Conservation (phyloP, 2,888 invertebrate species). For the Tetragnatha montana region DNA sequence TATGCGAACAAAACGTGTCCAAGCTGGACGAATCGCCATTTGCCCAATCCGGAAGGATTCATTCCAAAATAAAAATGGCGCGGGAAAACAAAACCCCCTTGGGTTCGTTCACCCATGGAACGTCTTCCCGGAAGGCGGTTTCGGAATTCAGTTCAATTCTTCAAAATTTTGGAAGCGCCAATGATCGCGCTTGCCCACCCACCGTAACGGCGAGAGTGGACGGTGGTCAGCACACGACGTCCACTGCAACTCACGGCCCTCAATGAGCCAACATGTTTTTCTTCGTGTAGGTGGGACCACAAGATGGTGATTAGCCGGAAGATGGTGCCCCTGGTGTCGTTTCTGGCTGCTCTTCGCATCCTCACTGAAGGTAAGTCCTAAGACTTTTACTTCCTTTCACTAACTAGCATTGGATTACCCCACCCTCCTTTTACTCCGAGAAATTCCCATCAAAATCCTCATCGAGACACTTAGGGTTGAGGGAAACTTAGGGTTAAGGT, state of each 20-base stretch:
- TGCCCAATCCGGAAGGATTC: constrained; percentile 52
- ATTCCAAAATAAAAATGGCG: constrained; percentile 53
- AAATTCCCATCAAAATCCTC: not conserved
- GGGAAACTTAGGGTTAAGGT: constrained; percentile 22
- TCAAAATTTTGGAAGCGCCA: constrained; percentile 43
- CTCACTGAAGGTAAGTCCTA: constrained; percentile 83
- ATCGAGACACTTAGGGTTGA: not conserved
- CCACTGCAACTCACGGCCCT: constrained; percentile 28
- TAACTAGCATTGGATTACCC: not conserved
- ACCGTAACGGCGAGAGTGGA: constrained; percentile 59
- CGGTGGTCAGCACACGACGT: constrained; percentile 42
- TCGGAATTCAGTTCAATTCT: constrained; percentile 56
- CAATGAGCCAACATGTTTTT: constrained; percentile 62
- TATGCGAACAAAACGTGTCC: constrained; percentile 48
- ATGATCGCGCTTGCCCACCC: constrained; percentile 54
- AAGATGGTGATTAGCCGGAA: constrained; percentile 65
- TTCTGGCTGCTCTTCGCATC: constrained; percentile 88
- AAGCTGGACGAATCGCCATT: not conserved
- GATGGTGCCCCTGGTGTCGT: constrained; percentile 90
- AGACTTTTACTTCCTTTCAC: constrained; percentile 8
- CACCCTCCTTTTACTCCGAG: not conserved
- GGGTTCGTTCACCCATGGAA: constrained; percentile 66
- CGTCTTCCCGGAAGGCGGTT: constrained; percentile 61
- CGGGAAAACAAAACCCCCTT: constrained; percentile 33
- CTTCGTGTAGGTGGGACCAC: constrained; percentile 65